These are phyloP conservation scores for Desmodus rotundus DNA, from an alignment of 2,113 vertebrate species.

Conservation along the genomic window DNA sequence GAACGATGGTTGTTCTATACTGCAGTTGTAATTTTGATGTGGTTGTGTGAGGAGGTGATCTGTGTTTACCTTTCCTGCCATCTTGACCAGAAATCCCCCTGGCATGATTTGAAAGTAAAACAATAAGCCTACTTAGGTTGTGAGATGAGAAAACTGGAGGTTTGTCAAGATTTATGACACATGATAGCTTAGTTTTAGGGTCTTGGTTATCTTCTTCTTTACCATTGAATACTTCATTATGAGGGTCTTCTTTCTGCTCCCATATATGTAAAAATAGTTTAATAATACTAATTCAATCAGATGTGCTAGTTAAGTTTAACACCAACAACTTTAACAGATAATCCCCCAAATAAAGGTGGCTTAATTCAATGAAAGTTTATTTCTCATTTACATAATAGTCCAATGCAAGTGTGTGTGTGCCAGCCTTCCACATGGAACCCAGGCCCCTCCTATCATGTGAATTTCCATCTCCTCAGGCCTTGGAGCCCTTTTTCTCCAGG, in stretches of 20 bases:
- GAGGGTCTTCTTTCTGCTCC: background rate
- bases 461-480: background rate
- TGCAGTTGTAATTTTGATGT: too few species aligned
- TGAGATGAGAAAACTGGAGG: background rate
- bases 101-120: background rate
- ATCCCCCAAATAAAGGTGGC: background rate
- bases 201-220: background rate
- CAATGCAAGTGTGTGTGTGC: background rate
- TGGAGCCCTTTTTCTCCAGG: background rate
- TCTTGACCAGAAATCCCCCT: too few species aligned
- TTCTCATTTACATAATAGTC: background rate
- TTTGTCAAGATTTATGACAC: background rate
- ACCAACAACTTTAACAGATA: background rate
- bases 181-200: background rate
- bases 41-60: too few species aligned
- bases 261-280: background rate
- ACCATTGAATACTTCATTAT: background rate
- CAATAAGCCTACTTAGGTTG: background rate
- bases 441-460: background rate
- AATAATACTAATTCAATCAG: background rate
- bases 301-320: background rate
- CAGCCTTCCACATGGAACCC: background rate
- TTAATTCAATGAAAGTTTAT: background rate
- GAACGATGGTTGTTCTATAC: too few species aligned
- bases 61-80: too few species aligned